Base-by-base conservation (phyloP, 1,140 invertebrate species). In the Harpegnathos saltator region DNA sequence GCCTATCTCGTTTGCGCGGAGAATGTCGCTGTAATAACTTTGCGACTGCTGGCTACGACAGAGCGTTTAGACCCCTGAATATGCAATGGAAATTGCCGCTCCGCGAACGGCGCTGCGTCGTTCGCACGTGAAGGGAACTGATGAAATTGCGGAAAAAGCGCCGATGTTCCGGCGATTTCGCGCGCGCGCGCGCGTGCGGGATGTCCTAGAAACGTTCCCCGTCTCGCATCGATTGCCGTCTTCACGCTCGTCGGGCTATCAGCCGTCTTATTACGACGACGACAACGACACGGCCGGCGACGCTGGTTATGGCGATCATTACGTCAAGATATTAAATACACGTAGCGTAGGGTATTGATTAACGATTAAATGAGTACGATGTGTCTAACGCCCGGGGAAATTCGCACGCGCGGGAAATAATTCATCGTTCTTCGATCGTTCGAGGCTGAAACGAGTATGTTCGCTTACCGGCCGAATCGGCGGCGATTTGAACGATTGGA, bases 1-100 rank as follows among this genome's bases (percentile, higher is more conserved):
- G 19, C 15, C 62, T 29, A 22, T 85, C 83, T 81, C 80, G 66
- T 80, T 83, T 84, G 71, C 77, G 29, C 50, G 65, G 63, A 85
- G 65, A 80, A 84, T 73, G 75, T 71, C 85, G 82, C 81, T 86
- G 86, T 85, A 90, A 90, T 90, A 90, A 90, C 89, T 90, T 90
- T 74, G 75, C 83, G 83, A 87, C 89, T 90, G 87, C 89, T 90
- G 89, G 80, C 89, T 84, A 84, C 85, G 89, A 87, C 87, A 80
- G 85, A 85, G 78, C 74, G 77, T 89, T 84, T 88, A 87, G 89
- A 77, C 80, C 83, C 80, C 74, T 90, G 89, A 90, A 90, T 90
- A 87, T 90, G 89, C 87, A 90, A 90, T 84, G 85, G 83, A 87
- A 90, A 90, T 90, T 90, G 81, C 80, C 48, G 52, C 62, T 59